A percentile compares a stretch with the other conserved stretches of the same genome.
Evolutionary conservation across 2,888 invertebrate species (phyloP).

Genomic region (Camptogramma bilineatum): DNA sequence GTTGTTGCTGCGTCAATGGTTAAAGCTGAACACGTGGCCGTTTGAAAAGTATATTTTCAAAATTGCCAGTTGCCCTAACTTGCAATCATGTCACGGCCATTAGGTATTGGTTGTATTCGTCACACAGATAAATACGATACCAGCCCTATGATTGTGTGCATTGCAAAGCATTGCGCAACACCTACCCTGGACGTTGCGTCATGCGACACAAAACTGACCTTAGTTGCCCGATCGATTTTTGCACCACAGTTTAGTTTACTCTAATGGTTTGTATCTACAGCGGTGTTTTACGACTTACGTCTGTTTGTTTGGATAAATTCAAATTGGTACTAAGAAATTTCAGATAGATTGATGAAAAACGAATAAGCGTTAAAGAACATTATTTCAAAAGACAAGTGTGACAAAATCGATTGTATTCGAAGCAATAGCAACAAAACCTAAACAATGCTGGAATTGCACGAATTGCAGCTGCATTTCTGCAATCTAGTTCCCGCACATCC

Average conservation of each 20-base stretch:
- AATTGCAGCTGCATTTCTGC: conserved; percentile 46
- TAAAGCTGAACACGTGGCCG: neutral
- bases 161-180: conserved; percentile 73
- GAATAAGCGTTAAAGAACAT: neutral
- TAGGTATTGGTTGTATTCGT: conserved; percentile 18
- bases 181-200: conserved; percentile 73
- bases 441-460: conserved; percentile 41
- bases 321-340: neutral
- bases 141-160: conserved; percentile 39
- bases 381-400: conserved; percentile 19
- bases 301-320: neutral
- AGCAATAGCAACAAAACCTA: conserved; percentile 33
- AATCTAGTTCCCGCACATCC: conserved; percentile 79
- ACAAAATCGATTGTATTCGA: conserved; percentile 32
- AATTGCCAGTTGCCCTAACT: conserved; percentile 3
- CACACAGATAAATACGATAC: conserved; percentile 29
- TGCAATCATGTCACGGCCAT: conserved; percentile 14
- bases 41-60: neutral
- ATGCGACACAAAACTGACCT: conserved; percentile 75
- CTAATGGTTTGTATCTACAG: conserved; percentile 21
- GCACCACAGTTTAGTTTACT: conserved; percentile 47
- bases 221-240: conserved; percentile 72
- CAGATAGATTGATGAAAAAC: neutral
- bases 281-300: neutral
- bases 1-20: neutral